Evolutionary conservation across 1,140 invertebrate species (phyloP), one percentile per base, ranked within the genome.

Genomic region (Pentalonia nigronervosa): DNA sequence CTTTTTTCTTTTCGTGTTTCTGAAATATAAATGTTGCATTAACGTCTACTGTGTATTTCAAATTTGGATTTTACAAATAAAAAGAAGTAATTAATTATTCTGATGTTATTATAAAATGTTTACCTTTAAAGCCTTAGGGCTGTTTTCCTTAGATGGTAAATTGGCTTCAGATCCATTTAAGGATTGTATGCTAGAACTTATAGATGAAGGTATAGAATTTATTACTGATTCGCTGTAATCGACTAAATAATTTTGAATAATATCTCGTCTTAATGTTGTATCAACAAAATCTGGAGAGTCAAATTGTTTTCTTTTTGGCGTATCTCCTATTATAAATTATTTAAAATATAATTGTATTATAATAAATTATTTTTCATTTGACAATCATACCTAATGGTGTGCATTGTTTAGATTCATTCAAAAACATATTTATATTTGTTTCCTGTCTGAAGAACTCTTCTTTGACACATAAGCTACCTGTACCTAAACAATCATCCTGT

Each of bases 391-490:
- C 91, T 86, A 50, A 93, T 45, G 91, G 91, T 45, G 21, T 56
- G 7, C 48, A 93, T 53, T 93, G 67, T 36, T 93, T 86, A 30
- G 81, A 81, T 93, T 93, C 91, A 9, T 93, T 93, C 23, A 93
- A 56, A 86, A 93, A 86, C 30, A 84, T 41, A 25, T 84, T 93
- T n/a, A 93, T 41, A 86, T 93, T 93, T 25, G 91, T 93, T 56
- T 84, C 91, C 86, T 93, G 91, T 53, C 81, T 86, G 11, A 93
- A 93, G 14, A 93, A 93, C 86, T 93, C 91, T 93, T 93, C 91
- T 93, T 93, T 93, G 45, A 93, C 91, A 86, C 91, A 93, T 56
- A 93, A 86, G 41, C 91, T 93, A 14, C 91, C 81, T 6, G 91
- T 93, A 41, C 76, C 81, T 14, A 93, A 34, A 84, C 91, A 41